Evolutionary conservation across 2,797 vertebrate species (phyloP), one percentile per base, ranked within the genome.

Genomic region (Poecilia wingei): DNA sequence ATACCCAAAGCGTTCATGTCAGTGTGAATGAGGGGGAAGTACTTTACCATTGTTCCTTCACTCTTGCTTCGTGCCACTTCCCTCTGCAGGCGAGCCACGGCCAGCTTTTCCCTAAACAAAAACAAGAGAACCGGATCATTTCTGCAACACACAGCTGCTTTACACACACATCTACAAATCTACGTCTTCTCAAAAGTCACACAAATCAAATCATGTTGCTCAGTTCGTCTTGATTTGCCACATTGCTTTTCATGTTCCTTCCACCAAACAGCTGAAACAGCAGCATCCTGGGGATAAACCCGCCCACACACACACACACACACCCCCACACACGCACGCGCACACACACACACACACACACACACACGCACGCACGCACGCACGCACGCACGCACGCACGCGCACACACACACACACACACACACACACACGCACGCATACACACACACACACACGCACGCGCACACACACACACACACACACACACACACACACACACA

Each of bases 21-120:
- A 14, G 31, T 61, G 59, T 61, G 31, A 61, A 22, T 39, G 33
- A 66, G 1, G 69, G 68, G 77, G 55, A 77, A 85, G 80, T 68
- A 87, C 84, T 82, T 92, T 96, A 98, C 97, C 97, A 97, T 97
- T 94, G 97, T 96, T 95, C 94, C 96, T 94, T 97, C 96, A 25
- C 95, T 97, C 93, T 96, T 95, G 92, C 95, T 97, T 84, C 95
- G 96, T 76, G 96, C 95, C 80, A 97, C 96, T 94, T 98, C 97
- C 86, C 95, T 94, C 96, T 97, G 97, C 92, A 98, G 95, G 84
- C 95, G 95, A 95, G 96, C 97, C 96, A 97, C 96, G 82, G 96
- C 97, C 95, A 98, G 92, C 94, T 98, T 98, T 95, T 97, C 97
- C 95, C 97, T 98, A 82, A 80, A 89, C 73, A 82, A 66, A 66